Percentiles rank a stretch among this genome's conserved stretches.
Conservation (phyloP, 2,888 invertebrate species). For the Yponomeuta plumbellus region DNA sequence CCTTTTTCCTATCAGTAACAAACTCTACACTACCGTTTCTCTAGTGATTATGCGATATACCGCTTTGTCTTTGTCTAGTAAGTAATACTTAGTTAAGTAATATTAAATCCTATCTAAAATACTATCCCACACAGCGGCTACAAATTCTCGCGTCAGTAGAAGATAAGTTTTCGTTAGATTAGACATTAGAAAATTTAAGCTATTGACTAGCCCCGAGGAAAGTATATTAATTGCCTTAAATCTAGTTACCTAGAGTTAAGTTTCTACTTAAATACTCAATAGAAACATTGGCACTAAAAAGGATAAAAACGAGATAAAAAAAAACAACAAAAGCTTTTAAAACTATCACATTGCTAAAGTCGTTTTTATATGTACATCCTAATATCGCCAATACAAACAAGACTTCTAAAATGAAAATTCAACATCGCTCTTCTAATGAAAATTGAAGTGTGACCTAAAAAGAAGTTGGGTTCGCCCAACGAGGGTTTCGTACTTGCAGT, state of each 20-base stretch:
- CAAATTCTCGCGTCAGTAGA: not conserved
- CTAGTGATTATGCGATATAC: slow-evolving; percentile 26
- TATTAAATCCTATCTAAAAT: not conserved
- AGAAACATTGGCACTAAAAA: not conserved
- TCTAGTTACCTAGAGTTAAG: not conserved
- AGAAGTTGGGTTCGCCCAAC: too few species aligned
- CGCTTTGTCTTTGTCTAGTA: not conserved
- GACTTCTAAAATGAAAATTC: too few species aligned
- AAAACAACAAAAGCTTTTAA: not conserved
- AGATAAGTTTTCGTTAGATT: not conserved
- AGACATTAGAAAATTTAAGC: not conserved
- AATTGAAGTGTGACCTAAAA: too few species aligned
- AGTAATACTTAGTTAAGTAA: not conserved
- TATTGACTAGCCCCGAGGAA: not conserved
- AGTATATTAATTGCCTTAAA: not conserved
- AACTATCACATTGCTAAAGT: not conserved
- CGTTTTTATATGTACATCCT: too few species aligned
- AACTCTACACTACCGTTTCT: slow-evolving; percentile 33
- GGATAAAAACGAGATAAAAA: not conserved
- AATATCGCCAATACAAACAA: too few species aligned
- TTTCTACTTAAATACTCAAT: not conserved
- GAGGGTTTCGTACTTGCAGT: too few species aligned
- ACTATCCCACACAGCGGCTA: not conserved
- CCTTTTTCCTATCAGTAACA: slow-evolving; percentile 32
- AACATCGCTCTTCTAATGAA: too few species aligned